Base-by-base conservation (phyloP, 2,113 vertebrate genomes). In the Bos javanicus region DNA sequence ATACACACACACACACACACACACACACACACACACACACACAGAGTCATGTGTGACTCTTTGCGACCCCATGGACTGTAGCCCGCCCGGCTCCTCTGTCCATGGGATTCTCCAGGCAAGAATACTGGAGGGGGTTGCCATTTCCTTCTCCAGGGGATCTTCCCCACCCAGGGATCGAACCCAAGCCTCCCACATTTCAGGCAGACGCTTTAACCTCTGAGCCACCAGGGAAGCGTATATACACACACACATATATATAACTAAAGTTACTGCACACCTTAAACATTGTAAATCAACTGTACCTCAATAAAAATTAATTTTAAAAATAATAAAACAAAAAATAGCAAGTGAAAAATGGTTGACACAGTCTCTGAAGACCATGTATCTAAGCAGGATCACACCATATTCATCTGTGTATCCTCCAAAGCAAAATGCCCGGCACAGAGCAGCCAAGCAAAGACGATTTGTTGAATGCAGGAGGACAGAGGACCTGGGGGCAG, bases 41-140 rank as follows among this genome's bases (percentile, higher is more conserved):
- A 36, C 36, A 36, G 36, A 62, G 59, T 30, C 59, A 30, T 15
- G 13, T 62, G 26, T 2, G 2, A 30, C 13, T 30, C 59, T 30
- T 60, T 62, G 59, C 0, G 0, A 62, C 59, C 28, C 28, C 0
- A 0, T 62, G 26, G 13, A 62, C 59, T 30, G 13, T 30, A 62
- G 28, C 59, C 59, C 0, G 0, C 59, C 26, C 0, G 26, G 59
- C 59, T 30, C 12, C 59, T 30, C 59, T 0, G 0, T 14, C 26
- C 59, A 30, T 60, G 59, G 59, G 59, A 60, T 60, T 60, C 59
- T 60, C 28, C 59, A 60, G 59, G 59, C 59, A 60, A 60, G 59
- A 60, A 30, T 15, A 62, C 59, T 30, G 6, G 59, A 62, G 13
- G 7, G 28, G 59, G 59, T 15, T 30, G 28, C 59, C 28, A 30